Evolutionary conservation across 1,140 invertebrate genomes (phyloP).

Genomic region (Drosophila dunni): DNA sequence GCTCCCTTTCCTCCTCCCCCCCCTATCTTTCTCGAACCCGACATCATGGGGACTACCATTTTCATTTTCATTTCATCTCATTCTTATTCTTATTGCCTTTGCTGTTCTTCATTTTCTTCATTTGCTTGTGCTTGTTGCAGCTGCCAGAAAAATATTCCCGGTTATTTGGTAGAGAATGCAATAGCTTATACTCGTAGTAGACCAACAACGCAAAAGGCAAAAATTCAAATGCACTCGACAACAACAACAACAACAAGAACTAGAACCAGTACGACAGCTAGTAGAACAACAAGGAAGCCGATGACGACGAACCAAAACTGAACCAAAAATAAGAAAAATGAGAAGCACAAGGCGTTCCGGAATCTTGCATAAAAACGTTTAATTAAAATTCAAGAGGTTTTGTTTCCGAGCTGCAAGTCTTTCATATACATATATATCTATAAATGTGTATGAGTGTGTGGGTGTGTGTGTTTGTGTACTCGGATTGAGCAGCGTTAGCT

Average conservation of each 20-base stretch:
- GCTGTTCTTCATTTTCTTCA: constrained; percentile 32
- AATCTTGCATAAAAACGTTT: constrained; percentile 81
- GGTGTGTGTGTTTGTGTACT: constrained; percentile 6
- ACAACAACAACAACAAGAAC: constrained; percentile 22
- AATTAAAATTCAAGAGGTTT: constrained; percentile 82
- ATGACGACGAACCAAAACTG: constrained; percentile 56
- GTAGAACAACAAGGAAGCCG: constrained; percentile 6
- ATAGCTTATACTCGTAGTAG: constrained; percentile 66
- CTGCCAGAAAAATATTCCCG: constrained; percentile 80
- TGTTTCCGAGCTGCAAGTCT: constrained; percentile 76
- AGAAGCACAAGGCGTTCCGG: constrained; percentile 49
- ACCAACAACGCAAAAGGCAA: constrained; percentile 64
- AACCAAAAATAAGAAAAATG: constrained; percentile 55
- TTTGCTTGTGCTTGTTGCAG: constrained; percentile 53
- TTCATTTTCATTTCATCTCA: constrained; percentile 26
- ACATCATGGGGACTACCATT: constrained; percentile 15
- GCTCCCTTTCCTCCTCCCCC: neutral
- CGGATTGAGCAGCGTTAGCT: constrained; percentile 29
- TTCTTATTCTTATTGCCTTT: constrained; percentile 18
- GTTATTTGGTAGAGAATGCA: constrained; percentile 60
- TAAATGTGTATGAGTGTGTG: neutral
- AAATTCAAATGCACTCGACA: constrained; percentile 73
- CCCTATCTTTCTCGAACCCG: neutral
- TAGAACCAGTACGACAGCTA: neutral
- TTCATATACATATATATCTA: constrained; percentile 6